phyloP scores from a whole-genome alignment of 2,113 vertebrate genomes.

The Spilogale gracilis region DNA sequence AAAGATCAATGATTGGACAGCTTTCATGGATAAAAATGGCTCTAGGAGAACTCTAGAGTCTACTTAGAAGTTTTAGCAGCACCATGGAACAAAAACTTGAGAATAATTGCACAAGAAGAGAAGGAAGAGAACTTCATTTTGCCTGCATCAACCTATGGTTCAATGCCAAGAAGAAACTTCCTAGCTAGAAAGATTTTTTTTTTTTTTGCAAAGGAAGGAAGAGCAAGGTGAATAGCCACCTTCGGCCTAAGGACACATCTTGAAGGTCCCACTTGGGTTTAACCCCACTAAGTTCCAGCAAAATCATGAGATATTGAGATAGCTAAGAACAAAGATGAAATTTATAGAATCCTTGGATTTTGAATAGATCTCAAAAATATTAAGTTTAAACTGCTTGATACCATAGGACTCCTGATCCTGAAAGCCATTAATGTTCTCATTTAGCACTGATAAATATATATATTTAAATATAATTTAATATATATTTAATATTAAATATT shows the following conservation, averaged over 20 bases:
- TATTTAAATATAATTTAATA: too few species aligned
- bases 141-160: neutral
- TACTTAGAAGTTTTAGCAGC: neutral
- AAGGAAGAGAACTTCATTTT: neutral
- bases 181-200: neutral
- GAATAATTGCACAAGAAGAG: neutral
- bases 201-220: neutral
- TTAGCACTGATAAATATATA: neutral
- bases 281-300: neutral
- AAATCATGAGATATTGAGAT: neutral
- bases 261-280: neutral
- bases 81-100: neutral
- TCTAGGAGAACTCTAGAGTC: neutral
- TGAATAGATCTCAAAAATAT: neutral
- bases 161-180: neutral
- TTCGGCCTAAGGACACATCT: neutral
- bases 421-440: neutral
- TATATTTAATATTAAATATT: too few species aligned
- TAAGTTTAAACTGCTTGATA: neutral
- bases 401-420: neutral
- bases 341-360: neutral
- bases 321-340: neutral
- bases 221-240: neutral
- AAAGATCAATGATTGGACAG: neutral
- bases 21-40: neutral